Base-by-base conservation (phyloP, 2,797 vertebrate genomes). In the Picus viridis region DNA sequence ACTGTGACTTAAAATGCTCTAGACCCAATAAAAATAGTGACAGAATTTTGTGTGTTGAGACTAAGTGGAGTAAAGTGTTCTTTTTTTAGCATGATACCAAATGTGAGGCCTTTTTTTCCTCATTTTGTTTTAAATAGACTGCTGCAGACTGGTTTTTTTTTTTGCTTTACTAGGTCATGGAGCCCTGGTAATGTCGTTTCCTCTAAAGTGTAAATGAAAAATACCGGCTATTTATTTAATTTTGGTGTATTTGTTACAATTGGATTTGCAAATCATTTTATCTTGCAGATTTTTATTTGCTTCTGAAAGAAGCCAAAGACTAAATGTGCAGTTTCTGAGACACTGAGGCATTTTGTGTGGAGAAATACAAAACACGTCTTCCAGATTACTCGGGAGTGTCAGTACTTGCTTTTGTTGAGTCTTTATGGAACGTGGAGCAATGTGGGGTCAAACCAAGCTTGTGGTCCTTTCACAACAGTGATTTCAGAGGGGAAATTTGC, bases 1-100 rank as follows among this genome's bases (percentile, higher is more conserved):
- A n/a, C n/a, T n/a, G n/a, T n/a, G n/a, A n/a, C 88, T 94, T 89
- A 83, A 96, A 94, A 77, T 87, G 53, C 30, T 83, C n/a, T 54
- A 75, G 29, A 78, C 86, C 75, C 64, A 78, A 43, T 90, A 83
- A 93, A 91, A 88, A n/a, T 75, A 14, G 32, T 15, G 16, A 62
- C 2, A 5, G 45, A 13, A 16, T 92, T 94, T 88, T 75, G 61
- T 92, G 45, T 16, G 39, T 75, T 78, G 53, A n/a, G 16, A 75
- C 34, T 69, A 36, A 59, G 16, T 57, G 81, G 43, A 71, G 32
- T 75, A 85, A 94, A 94, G 30, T 80, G 12, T 19, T 79, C 2
- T 36, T 75, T 82, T 82, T 74, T 86, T 90, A 65, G 72, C 34
- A 80, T 90, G 17, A 5, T 93, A 83, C 59, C 24, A 87, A 59